Evolutionary conservation across 2,888 invertebrate species (phyloP).

Genomic region (Candidula unifasciata): DNA sequence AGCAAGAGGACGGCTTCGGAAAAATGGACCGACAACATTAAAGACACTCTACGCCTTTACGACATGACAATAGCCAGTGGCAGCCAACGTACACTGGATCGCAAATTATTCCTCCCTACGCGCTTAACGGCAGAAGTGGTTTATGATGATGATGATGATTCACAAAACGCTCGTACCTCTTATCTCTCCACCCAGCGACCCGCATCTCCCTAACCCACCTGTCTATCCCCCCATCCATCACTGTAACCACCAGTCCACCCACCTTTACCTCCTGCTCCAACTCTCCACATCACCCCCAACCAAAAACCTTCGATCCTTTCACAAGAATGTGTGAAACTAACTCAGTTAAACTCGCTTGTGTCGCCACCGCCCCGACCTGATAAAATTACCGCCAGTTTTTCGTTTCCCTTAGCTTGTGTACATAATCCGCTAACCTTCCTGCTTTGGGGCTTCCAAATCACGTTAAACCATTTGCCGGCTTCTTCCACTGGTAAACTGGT

Average conservation of each 20-base stretch:
- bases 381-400: conserved; percentile 53
- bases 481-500: conserved; percentile 21
- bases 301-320: neutral
- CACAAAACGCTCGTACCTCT: neutral
- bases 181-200: neutral
- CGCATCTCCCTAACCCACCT: neutral
- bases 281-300: neutral
- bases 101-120: too few relatives aligned
- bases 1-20: too few relatives aligned
- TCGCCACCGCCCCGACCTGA: conserved; percentile 41
- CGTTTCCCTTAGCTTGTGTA: conserved; percentile 49
- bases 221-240: conserved; percentile 16
- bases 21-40: too few relatives aligned
- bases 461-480: conserved; percentile 44
- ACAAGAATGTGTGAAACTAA: conserved; percentile 35
- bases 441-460: conserved; percentile 44
- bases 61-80: too few relatives aligned
- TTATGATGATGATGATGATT: too few relatives aligned
- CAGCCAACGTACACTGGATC: too few relatives aligned
- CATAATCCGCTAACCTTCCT: conserved; percentile 51
- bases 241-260: neutral
- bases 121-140: too few relatives aligned
- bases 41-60: too few relatives aligned
- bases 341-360: conserved; percentile 45
- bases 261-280: too few relatives aligned